phyloP scores from a whole-genome alignment of 2,888 invertebrate genomes.

The Drosophila imparisetae region DNA sequence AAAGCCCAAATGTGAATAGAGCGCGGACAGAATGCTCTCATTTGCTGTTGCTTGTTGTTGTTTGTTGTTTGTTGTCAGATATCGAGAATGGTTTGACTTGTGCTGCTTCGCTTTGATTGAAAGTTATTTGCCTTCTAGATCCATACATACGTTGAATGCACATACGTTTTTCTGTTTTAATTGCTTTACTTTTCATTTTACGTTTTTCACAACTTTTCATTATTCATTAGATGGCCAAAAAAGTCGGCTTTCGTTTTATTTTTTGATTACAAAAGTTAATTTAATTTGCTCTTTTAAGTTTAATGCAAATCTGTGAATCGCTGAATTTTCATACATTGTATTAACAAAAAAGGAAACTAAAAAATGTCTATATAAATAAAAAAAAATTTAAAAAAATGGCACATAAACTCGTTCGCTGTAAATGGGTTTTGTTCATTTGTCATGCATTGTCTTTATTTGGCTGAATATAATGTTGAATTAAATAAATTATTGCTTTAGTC shows the following conservation, averaged over 20 bases:
- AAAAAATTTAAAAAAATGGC: conserved; percentile 38
- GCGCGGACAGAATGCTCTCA: conserved; percentile 56
- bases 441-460: conserved; percentile 73
- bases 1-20: conserved; percentile 71
- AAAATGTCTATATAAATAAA: not conserved
- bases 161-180: conserved; percentile 10
- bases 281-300: conserved; percentile 41
- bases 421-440: conserved; percentile 66
- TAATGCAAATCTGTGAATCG: conserved; percentile 27
- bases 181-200: conserved; percentile 6
- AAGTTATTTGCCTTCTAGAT: conserved; percentile 13
- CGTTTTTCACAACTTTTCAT: not conserved
- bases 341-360: conserved; percentile 1
- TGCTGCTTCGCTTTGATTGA: conserved; percentile 14
- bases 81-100: conserved; percentile 56
- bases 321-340: conserved; percentile 29
- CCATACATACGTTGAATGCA: not conserved
- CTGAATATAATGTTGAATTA: conserved; percentile 64
- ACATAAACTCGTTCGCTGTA: conserved; percentile 52
- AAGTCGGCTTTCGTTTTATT: conserved; percentile 11
- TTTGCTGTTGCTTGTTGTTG: conserved; percentile 33
- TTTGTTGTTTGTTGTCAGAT: conserved; percentile 29
- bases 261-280: conserved; percentile 23
- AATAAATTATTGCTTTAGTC: conserved; percentile 67
- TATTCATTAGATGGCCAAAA: conserved; percentile 14